phyloP scores from a whole-genome alignment of 2,113 vertebrate genomes.

The Barnardius zonarius region DNA sequence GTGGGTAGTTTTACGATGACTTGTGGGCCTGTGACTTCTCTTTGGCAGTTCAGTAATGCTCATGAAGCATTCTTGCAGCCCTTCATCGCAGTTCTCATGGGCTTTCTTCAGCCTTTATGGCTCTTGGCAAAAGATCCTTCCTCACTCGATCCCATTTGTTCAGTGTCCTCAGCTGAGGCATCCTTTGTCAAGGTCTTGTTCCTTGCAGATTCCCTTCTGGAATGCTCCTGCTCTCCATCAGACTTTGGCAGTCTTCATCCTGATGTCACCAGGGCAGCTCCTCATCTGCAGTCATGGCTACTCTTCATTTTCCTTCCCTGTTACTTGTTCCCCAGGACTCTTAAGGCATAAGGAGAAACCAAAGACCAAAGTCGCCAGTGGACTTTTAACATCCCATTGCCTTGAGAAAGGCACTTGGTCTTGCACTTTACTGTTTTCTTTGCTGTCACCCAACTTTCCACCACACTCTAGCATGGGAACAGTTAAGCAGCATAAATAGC shows the following conservation, averaged over 20 bases:
- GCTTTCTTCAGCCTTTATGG: not conserved
- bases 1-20: not conserved
- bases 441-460: not conserved
- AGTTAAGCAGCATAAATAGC: conserved; percentile 34
- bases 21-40: not conserved
- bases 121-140: not conserved
- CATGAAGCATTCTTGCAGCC: not conserved
- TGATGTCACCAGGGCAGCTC: not conserved
- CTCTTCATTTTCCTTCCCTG: not conserved
- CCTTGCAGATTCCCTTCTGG: not conserved
- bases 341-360: not conserved
- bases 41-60: not conserved
- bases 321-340: not conserved
- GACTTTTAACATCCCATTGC: not conserved
- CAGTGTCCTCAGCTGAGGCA: not conserved
- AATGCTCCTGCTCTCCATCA: not conserved
- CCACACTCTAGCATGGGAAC: not conserved
- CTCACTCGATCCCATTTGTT: not conserved
- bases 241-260: not conserved
- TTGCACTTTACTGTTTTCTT: not conserved
- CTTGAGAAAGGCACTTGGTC: not conserved
- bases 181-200: not conserved
- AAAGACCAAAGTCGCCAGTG: not conserved
- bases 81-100: not conserved
- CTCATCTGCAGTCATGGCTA: not conserved